Evolutionary conservation across 1,140 invertebrate genomes (phyloP), one percentile per base, ranked within the genome.

Genomic region (Plectus sambesii): DNA sequence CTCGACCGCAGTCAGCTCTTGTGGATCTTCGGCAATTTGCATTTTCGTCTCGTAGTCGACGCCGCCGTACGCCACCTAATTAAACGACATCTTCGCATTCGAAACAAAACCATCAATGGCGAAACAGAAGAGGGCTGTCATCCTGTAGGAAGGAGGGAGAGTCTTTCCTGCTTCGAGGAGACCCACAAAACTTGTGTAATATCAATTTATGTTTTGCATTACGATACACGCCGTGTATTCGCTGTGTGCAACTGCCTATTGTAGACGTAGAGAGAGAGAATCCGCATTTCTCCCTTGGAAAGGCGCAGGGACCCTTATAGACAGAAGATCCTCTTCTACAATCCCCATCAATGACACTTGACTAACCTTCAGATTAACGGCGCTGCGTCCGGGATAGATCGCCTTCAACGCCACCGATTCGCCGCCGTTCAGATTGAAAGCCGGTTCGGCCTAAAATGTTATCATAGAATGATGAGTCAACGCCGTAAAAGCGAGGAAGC

Each of bases 401-500:
- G 29, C 35, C 40, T 67, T 69, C 8, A 67, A 33, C 8, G 46
- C 39, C 17, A 53, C 36, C 4, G 42, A 47, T 9, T 68, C 59
- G 42, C 64, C 64, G 12, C 58, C 58, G 20, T 53, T 27, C 3
- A 66, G 30, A n/a, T n/a, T n/a, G n/a, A n/a, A n/a, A n/a, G 44
- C 42, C 4, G 22, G 15, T 27, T 42, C 2, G 15, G 43, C 49
- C 49, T 40, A 27, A 55, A 55, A 26, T 29, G 8, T 26, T 22
- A 12, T 12, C 17, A 12, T 33, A 12, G 12, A 33, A 33, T 80
- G 75, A 30, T 72, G 72, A 59, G 35, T 39, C 49, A 17, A 63
- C 59, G 22, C 33, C 72, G 72, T 59, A 71, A 66, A n/a, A 75
- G 77, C 53, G 77, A 73, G 8, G 78, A 68, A 19, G 19, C 12